A percentile compares a stretch with the other conserved stretches of the same genome.
phyloP scores from a whole-genome alignment of 2,797 vertebrate genomes.

The Eospalax fontanierii region DNA sequence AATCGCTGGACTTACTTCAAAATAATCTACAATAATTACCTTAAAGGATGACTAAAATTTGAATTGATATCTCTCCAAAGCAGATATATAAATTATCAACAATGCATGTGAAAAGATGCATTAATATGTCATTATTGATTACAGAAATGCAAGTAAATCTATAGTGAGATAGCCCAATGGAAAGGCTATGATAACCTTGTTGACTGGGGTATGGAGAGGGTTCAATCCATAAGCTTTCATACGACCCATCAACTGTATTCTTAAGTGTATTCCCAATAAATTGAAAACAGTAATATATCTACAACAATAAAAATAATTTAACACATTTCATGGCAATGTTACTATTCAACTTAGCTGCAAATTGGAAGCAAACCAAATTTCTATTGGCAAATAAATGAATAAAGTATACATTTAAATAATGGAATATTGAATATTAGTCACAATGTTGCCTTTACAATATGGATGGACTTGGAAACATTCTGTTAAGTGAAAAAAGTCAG shows the following conservation, averaged over 20 bases:
- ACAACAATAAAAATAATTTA: background rate
- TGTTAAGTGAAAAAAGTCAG: background rate
- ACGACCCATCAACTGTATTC: background rate
- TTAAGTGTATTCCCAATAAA: background rate
- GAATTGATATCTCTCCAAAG: background rate
- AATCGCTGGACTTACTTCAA: background rate
- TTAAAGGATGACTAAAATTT: background rate
- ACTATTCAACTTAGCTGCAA: conserved; percentile 23
- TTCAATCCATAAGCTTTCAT: background rate
- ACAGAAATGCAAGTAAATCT: background rate
- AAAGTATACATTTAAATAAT: background rate
- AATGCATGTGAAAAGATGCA: background rate
- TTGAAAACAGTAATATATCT: background rate
- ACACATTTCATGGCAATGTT: background rate
- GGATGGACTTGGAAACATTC: background rate
- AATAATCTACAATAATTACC: background rate
- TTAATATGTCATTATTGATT: background rate
- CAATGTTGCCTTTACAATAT: background rate
- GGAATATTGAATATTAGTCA: background rate
- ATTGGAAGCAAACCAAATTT: background rate
- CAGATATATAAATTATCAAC: conserved; percentile 1
- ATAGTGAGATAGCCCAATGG: background rate
- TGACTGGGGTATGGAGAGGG: background rate
- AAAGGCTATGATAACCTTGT: background rate
- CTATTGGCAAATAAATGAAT: background rate